These are phyloP conservation scores for Megaceryle maxima DNA, from an alignment of 2,113 vertebrate genomes.

Conservation along the genomic window DNA sequence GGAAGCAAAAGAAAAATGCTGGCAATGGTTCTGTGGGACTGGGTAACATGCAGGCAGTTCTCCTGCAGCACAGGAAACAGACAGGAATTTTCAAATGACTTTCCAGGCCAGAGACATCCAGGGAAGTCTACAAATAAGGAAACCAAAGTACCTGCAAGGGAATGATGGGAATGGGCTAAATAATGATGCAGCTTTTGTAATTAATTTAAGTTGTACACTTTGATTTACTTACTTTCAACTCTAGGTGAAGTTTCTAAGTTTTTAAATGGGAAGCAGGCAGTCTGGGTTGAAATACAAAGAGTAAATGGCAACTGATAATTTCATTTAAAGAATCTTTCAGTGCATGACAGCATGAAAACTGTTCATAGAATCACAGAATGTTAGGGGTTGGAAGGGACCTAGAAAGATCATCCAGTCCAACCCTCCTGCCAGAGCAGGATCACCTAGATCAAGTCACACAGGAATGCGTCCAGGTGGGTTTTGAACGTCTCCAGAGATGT, in stretches of 20 bases:
- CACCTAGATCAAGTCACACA: no score
- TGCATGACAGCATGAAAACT: background rate
- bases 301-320: background rate
- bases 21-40: conserved; percentile 45
- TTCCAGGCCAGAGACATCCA: conserved; percentile 7
- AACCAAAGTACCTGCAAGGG: background rate
- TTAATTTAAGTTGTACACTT: background rate
- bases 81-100: conserved; percentile 33
- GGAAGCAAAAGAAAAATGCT: conserved; percentile 62
- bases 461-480: no score
- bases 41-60: conserved; percentile 5
- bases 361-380: background rate
- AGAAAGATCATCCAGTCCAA: no score
- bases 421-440: no score
- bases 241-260: background rate
- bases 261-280: background rate
- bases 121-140: background rate
- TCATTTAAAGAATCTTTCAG: background rate
- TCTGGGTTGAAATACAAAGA: background rate
- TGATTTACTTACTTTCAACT: background rate
- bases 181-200: background rate
- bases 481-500: background rate
- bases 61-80: conserved; percentile 51
- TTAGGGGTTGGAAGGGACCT: no score
- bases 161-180: background rate